phyloP scores from a whole-genome alignment of 2,797 vertebrate species.

The Ctenochaetus hawaiiensis region DNA sequence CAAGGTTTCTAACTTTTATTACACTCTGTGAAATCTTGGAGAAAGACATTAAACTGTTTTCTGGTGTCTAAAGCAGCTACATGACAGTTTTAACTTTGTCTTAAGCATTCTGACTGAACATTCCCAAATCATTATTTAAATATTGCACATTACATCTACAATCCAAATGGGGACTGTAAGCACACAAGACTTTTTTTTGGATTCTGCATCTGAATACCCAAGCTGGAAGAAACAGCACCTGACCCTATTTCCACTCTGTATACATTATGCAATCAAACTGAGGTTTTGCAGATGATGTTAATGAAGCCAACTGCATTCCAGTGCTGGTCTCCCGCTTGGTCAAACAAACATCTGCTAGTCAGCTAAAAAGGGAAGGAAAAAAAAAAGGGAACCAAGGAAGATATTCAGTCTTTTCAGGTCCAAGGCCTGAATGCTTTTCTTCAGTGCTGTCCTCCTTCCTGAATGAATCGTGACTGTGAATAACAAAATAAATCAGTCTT shows the following conservation, averaged over 20 bases:
- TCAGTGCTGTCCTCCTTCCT: constrained; percentile 10
- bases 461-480: constrained; percentile 46
- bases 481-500: constrained; percentile 58
- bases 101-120: constrained; percentile 3
- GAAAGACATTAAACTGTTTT: constrained; percentile 14
- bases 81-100: not conserved
- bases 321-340: constrained; percentile 45
- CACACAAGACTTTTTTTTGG: not conserved
- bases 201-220: constrained; percentile 23
- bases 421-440: constrained; percentile 30
- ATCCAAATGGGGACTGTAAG: constrained; percentile 25
- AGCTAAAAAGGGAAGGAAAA: constrained; percentile 49
- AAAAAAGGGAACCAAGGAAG: constrained; percentile 11
- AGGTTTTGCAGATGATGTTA: constrained; percentile 57
- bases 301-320: constrained; percentile 64
- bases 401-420: constrained; percentile 48
- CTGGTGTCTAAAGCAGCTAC: not conserved
- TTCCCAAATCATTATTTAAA: constrained; percentile 26
- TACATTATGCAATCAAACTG: constrained; percentile 67
- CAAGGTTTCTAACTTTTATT: not conserved
- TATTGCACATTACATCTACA: constrained; percentile 24
- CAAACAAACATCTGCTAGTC: constrained; percentile 73
- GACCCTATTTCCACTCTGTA: constrained; percentile 61
- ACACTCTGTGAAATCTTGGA: constrained; percentile 6
- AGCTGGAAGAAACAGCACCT: constrained; percentile 38